Percentiles rank a stretch among this genome's conserved stretches.
Evolutionary conservation across 1,140 invertebrate genomes (phyloP).

Genomic region (Radopholus similis): DNA sequence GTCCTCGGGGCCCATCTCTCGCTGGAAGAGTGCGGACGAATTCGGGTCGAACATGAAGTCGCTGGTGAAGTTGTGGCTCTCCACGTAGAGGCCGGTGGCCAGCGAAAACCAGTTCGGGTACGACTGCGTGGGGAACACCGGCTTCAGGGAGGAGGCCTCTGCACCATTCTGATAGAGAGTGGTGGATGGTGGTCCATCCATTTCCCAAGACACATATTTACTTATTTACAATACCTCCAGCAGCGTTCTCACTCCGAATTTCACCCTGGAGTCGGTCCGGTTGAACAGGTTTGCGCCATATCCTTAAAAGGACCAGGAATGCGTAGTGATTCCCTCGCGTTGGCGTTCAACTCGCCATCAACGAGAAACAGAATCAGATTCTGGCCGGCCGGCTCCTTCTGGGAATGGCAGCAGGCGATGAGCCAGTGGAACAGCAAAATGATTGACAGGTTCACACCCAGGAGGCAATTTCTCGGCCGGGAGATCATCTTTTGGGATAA

Average conservation of each 20-base stretch:
- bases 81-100: constrained; percentile 56
- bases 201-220: not conserved
- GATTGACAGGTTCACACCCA: not conserved
- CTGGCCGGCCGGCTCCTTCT: constrained; percentile 47
- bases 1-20: constrained; percentile 56
- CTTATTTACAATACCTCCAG: not conserved
- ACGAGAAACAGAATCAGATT: constrained; percentile 57
- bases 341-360: constrained; percentile 34
- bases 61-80: constrained; percentile 58
- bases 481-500: too few species aligned
- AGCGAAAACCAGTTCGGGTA: constrained; percentile 59
- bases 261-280: constrained; percentile 42
- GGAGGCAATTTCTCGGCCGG: too few species aligned
- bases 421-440: not conserved
- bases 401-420: not conserved
- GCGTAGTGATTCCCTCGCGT: not conserved
- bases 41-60: constrained; percentile 59
- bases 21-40: constrained; percentile 41
- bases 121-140: constrained; percentile 55
- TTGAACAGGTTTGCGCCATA: constrained; percentile 56
- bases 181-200: too few species aligned
- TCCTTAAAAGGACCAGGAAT: not conserved
- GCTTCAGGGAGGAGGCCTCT: constrained; percentile 48
- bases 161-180: constrained; percentile 47
- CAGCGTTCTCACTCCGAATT: constrained; percentile 39